A percentile compares a stretch with the other conserved stretches of the same genome.
Conservation (phyloP, 2,113 vertebrate species). For the Ranitomeya variabilis region DNA sequence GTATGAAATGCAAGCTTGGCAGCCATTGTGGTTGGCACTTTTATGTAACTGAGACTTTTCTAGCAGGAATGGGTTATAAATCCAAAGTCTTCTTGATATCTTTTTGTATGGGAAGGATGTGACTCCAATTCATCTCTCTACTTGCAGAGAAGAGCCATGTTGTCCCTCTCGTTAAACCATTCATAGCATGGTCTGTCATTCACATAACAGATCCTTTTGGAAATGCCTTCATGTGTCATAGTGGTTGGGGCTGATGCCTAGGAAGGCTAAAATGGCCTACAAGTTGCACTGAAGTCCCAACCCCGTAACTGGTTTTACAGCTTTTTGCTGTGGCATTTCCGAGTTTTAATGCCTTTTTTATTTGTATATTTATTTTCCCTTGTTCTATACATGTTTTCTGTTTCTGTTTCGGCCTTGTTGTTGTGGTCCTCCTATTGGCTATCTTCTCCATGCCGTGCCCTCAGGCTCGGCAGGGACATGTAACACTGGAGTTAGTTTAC, state of each 20-base stretch:
- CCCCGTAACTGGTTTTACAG: not conserved
- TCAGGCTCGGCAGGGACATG: not conserved
- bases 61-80: constrained; percentile 27
- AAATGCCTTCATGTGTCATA: constrained; percentile 35
- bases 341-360: not conserved
- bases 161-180: not conserved
- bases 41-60: not conserved
- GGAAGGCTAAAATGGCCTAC: not conserved
- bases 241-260: constrained; percentile 1
- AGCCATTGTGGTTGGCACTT: constrained; percentile 17
- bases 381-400: constrained; percentile 9
- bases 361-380: constrained; percentile 47
- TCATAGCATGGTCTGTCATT: constrained; percentile 22
- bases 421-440: not conserved
- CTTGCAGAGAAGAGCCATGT: not conserved
- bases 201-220: not conserved
- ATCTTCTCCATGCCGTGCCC: not conserved
- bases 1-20: not conserved
- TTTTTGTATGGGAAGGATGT: constrained; percentile 1
- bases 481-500: constrained; percentile 43
- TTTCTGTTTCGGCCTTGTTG: not conserved
- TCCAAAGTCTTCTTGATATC: constrained; percentile 41
- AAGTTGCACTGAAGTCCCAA: constrained; percentile 44
- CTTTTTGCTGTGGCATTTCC: constrained; percentile 17
- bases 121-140: not conserved